Percentiles rank a stretch among this genome's conserved stretches.
phyloP scores from a whole-genome alignment of 2,888 invertebrate species.

The Rotaria sp. region DNA sequence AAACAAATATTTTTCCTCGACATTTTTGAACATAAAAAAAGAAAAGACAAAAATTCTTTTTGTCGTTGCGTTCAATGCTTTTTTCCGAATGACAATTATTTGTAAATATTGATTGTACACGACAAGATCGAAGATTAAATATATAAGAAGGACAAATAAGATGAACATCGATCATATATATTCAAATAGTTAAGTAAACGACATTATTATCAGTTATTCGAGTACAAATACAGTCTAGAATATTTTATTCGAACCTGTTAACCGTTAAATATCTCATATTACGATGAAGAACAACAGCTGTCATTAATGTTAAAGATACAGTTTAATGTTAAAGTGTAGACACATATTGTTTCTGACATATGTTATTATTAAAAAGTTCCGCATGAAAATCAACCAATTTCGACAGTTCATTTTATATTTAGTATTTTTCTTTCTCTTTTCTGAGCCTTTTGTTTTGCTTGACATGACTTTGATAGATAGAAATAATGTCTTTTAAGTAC shows the following conservation, averaged over 20 bases:
- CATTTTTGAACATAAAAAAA: neutral
- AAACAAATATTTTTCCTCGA: neutral
- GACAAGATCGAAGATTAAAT: neutral
- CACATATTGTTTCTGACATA: neutral
- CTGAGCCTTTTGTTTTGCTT: neutral
- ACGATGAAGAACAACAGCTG: neutral
- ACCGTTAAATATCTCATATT: neutral
- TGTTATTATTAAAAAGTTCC: neutral
- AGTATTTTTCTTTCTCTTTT: neutral
- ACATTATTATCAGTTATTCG: neutral
- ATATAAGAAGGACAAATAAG: neutral
- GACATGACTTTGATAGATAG: neutral
- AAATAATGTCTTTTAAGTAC: neutral
- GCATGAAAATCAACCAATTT: neutral
- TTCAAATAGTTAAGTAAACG: neutral
- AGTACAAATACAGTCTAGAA: neutral
- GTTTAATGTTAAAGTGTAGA: neutral
- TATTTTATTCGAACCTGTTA: neutral
- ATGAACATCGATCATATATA: neutral
- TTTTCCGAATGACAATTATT: conserved; percentile 18
- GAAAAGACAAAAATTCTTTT: neutral
- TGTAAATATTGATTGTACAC: neutral
- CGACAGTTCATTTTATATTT: neutral
- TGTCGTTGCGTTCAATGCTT: neutral
- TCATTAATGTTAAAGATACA: neutral